Base-by-base conservation (phyloP, 2,113 vertebrate genomes). In the Pseudopipra pipra region DNA sequence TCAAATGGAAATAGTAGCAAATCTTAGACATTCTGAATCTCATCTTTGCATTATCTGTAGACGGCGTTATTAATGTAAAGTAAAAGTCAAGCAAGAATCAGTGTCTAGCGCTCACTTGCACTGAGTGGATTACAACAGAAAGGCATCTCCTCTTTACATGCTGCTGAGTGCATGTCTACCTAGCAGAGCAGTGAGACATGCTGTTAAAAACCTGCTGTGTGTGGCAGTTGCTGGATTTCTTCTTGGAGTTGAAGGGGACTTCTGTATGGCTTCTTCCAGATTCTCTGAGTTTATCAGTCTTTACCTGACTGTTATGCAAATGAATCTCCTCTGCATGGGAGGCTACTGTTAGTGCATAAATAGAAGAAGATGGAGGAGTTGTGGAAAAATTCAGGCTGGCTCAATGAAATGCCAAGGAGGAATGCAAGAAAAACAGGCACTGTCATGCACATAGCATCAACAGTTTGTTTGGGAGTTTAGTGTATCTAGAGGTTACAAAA, bases 1-100 rank as follows among this genome's bases (percentile, higher is more conserved):
- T 95, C 71, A 90, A 73, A 92, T 80, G 59, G 85, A 96, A 95
- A 90, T 46, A 90, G 75, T 47, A 89, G 71, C 58, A 84, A 77
- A 90, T 66, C 82, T 51, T 47, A 93, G 79, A 83, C 3, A 5
- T 73, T 73, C 37, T 4, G 20, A 93, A 79, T 82, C 41, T 80
- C 52, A 76, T 93, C 41, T 85, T 75, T 54, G 31, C 20, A 54
- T 59, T 0, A 3, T 24, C 49, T 43, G 25, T 46, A 93, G 71
- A 49, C 62, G 73, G 12, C 58, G 23, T 54, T 75, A 67, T 18
- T 4, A 33, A 77, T 43, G 44, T 22, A 75, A 82, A 93, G 35
- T 31, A 30, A 88, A 95, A 90, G 17, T 5, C n/a, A 65, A 93
- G 67, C 31, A 87, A 83, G 66, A 77, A 68, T 28, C 44, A 87